Conservation (phyloP, 2,888 invertebrate species). For the Steinernema hermaphroditum region DNA sequence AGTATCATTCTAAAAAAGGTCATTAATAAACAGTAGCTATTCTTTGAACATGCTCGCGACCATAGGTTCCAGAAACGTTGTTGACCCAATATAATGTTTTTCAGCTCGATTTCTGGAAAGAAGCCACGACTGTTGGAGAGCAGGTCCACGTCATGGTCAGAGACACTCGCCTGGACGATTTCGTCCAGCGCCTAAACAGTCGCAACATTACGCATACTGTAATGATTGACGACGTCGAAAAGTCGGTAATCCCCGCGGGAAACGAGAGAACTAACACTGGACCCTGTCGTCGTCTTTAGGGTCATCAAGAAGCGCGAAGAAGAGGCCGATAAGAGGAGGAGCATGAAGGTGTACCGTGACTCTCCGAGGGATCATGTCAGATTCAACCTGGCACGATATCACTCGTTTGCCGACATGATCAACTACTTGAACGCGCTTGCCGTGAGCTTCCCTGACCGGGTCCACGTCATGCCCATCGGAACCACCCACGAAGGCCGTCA, state of each 20-base stretch:
- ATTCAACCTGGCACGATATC: slow-evolving; percentile 61
- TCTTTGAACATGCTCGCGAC: no score
- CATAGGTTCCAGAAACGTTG: no score
- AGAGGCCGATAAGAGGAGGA: slow-evolving; percentile 34
- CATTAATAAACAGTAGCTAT: no score
- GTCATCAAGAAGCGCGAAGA: slow-evolving; percentile 56
- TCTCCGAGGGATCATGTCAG: slow-evolving; percentile 40
- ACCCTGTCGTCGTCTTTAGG: slow-evolving; percentile 42
- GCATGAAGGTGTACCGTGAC: slow-evolving; percentile 33
- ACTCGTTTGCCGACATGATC: slow-evolving; percentile 65
- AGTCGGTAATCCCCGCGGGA: slow-evolving; percentile 40
- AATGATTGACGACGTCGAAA: slow-evolving; percentile 64
- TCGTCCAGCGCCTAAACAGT: slow-evolving; percentile 44
- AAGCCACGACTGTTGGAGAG: slow-evolving; percentile 52
- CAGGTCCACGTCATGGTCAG: slow-evolving; percentile 63
- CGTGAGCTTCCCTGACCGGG: slow-evolving; percentile 62
- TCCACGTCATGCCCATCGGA: slow-evolving; percentile 65
- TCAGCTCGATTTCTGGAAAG: slow-evolving; percentile 64
- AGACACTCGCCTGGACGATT: slow-evolving; percentile 37
- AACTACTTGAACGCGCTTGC: slow-evolving; percentile 64
- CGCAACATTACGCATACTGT: slow-evolving; percentile 51
- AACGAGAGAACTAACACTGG: neutral
- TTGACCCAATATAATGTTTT: no score
- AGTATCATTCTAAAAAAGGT: no score
- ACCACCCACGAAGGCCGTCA: slow-evolving; percentile 65